phyloP scores from a whole-genome alignment of 2,113 vertebrate species.

The Piaya cayana region DNA sequence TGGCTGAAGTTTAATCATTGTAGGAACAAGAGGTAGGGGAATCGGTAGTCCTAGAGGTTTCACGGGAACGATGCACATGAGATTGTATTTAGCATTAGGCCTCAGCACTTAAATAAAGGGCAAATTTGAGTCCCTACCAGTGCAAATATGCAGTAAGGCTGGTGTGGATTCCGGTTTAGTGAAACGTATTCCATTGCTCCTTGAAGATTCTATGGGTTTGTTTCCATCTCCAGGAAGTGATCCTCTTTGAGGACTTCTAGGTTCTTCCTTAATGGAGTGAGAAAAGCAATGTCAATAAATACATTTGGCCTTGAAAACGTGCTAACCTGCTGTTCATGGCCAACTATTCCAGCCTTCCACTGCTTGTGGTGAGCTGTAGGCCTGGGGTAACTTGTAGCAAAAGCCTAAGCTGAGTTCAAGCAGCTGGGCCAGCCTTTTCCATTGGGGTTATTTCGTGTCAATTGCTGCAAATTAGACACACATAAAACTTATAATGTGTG shows the following conservation, averaged over 20 bases:
- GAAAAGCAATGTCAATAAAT: background rate
- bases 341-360: accelerated
- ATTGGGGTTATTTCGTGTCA: background rate
- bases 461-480: background rate
- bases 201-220: background rate
- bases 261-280: background rate
- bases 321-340: background rate
- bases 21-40: background rate
- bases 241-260: background rate
- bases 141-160: background rate
- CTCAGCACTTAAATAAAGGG: background rate
- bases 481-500: background rate
- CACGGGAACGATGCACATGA: background rate
- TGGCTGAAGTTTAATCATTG: background rate
- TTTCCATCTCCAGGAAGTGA: background rate
- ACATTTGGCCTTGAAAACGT: background rate
- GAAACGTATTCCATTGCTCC: background rate
- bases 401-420: background rate
- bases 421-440: background rate
- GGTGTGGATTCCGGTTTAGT: background rate
- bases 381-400: background rate
- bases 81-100: background rate
- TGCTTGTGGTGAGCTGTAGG: background rate
- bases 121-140: accelerated
- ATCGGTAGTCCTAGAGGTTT: background rate